Conservation (phyloP, 2,113 vertebrate genomes). For the Pseudolaguvia tuberculata region DNA sequence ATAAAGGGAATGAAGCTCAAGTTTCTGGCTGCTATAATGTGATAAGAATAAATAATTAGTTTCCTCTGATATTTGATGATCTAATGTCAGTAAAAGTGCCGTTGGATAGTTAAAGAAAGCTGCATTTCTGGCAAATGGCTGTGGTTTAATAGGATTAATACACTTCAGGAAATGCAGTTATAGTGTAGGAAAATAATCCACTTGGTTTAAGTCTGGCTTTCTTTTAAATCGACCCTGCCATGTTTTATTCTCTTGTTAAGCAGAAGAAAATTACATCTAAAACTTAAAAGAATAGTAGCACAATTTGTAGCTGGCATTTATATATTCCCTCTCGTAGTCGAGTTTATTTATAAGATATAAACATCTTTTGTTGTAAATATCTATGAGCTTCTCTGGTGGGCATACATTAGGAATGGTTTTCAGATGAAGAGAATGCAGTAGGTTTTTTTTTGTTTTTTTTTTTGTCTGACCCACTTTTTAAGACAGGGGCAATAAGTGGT, state of each 20-base stretch:
- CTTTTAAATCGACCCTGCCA: background rate
- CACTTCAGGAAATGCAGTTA: background rate
- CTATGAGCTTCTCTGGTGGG: slow-evolving; percentile 44
- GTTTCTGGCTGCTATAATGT: background rate
- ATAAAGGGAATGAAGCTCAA: background rate
- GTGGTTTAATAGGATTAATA: background rate
- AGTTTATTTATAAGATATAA: slow-evolving; percentile 49
- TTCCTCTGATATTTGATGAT: background rate
- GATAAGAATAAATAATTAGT: background rate
- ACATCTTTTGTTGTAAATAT: slow-evolving; percentile 42
- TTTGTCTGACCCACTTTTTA: slow-evolving; percentile 20
- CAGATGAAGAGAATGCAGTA: background rate
- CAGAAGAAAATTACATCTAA: slow-evolving; percentile 57
- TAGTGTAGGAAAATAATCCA: background rate
- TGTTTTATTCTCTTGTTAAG: slow-evolving; percentile 3
- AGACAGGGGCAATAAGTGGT: too few species aligned
- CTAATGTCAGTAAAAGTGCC: background rate
- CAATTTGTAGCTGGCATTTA: slow-evolving; percentile 41
- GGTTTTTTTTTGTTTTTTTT: background rate
- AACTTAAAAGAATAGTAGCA: slow-evolving; percentile 47
- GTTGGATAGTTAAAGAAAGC: background rate
- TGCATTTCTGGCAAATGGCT: background rate
- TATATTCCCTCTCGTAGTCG: slow-evolving; percentile 38
- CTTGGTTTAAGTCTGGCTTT: background rate
- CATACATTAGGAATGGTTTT: background rate